Evolutionary conservation across 2,888 invertebrate species (phyloP).

Genomic region (Mesorhabditis sp.): DNA sequence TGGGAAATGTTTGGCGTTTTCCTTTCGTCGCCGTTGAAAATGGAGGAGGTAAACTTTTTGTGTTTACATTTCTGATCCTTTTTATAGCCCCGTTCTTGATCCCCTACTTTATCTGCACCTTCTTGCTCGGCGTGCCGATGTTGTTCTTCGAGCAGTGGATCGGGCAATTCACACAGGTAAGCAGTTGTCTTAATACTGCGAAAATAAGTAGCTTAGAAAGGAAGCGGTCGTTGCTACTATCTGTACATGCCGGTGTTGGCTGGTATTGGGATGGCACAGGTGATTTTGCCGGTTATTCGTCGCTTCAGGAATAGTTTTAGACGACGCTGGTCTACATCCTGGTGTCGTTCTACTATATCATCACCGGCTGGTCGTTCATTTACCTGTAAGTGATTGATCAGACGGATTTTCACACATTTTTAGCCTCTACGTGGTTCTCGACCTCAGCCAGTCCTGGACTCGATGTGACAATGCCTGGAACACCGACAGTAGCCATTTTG

Average conservation of each 20-base stretch:
- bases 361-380: constrained; percentile 1
- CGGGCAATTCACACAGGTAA: constrained; percentile 5
- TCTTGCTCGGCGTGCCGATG: not conserved
- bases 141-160: not conserved
- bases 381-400: not conserved
- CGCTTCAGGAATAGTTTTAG: not conserved
- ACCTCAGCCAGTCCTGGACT: not conserved
- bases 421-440: not conserved
- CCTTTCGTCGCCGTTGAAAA: not conserved
- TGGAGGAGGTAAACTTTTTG: not conserved
- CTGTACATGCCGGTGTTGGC: not conserved
- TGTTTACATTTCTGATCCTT: not conserved
- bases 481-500: not conserved
- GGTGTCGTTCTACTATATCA: not conserved
- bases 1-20: constrained; percentile 4
- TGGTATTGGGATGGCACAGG: not conserved
- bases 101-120: constrained; percentile 2
- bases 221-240: not conserved
- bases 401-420: not conserved
- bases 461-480: constrained; percentile 2
- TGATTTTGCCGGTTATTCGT: not conserved
- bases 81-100: not conserved
- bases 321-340: not conserved
- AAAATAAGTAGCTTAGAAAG: not conserved
- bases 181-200: not conserved